Evolutionary conservation across 2,113 vertebrate genomes (phyloP), one percentile per base, ranked within the genome.

Genomic region (Hucho hucho): DNA sequence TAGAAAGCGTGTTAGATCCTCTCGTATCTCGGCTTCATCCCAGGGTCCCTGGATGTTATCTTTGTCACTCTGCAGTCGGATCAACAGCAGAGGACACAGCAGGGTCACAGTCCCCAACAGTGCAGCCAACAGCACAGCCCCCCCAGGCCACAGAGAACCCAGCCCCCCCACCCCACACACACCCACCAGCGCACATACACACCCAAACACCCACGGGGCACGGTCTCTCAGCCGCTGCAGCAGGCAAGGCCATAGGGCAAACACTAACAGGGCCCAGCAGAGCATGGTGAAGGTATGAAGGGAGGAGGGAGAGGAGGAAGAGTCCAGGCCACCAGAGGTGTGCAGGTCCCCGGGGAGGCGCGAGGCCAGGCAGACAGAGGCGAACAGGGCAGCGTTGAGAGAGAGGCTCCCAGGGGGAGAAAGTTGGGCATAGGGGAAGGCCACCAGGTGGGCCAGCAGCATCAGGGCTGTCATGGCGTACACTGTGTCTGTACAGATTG

Each of bases 11-110:
- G 94, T 94, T 37, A 98, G 91, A 77, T 99, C 98, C 83, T 99
- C 98, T 6, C 93, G 95, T 86, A 99, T 99, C 86, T 98, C 96
- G 0, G 98, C 98, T 87, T 99, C 98, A 0, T 99, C 98, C 98
- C 98, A 99, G 0, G 98, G 97, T 6, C 98, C 98, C 0, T 99
- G 96, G 77, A 99, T 99, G 85, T 98, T 99, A 91, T 99, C 96
- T 84, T 99, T 98, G 83, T 96, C 95, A 75, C 94, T 93, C 90
- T 99, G 98, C 24, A 98, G 86, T 53, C 87, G 87, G 67, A 98
- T 93, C 43, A 99, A 94, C 77, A 95, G 94, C 82, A 95, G 92
- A 11, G 98, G 98, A 80, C 96, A 99, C 70, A 97, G 87, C 47
- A 96, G 91, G 0, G 94, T 95, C 32, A 98, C 83, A 12, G 93